Percentiles rank a stretch among this genome's conserved stretches.
Conservation (phyloP, 2,797 vertebrate species). For the Thunnus albacares region DNA sequence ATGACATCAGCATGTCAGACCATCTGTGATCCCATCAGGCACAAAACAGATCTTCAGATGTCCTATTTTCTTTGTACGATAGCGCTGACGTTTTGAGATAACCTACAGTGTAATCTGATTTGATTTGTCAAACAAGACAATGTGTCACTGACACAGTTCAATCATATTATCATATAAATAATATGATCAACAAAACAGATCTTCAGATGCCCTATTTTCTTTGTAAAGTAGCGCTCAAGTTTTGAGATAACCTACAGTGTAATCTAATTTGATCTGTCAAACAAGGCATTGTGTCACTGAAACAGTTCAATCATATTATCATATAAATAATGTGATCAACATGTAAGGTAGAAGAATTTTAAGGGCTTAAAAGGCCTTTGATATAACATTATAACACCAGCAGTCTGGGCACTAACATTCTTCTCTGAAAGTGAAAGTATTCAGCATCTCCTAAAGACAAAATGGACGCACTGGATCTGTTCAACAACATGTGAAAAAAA, state of each 20-base stretch:
- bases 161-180: not conserved
- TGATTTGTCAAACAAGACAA: not conserved
- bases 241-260: not conserved
- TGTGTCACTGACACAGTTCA: not conserved
- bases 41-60: not conserved
- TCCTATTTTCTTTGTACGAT: not conserved
- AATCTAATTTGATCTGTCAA: not conserved
- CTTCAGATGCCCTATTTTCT: not conserved
- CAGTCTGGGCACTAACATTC: not conserved
- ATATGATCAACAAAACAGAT: not conserved
- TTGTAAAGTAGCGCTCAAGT: not conserved
- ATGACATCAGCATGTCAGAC: slow-evolving; percentile 19
- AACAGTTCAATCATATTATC: not conserved
- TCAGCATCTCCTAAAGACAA: not conserved
- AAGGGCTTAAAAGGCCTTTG: not conserved
- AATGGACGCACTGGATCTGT: not conserved
- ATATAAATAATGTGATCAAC: too few species aligned
- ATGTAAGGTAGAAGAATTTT: not conserved
- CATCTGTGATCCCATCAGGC: slow-evolving; percentile 15
- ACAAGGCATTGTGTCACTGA: not conserved
- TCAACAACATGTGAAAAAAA: not conserved
- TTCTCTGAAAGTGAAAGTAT: not conserved
- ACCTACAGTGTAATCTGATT: not conserved
- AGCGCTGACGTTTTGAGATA: not conserved
- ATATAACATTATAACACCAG: not conserved